A percentile compares a stretch with the other conserved stretches of the same genome.
Conservation (phyloP, 1,140 invertebrate genomes). For the Cydia pomonella region DNA sequence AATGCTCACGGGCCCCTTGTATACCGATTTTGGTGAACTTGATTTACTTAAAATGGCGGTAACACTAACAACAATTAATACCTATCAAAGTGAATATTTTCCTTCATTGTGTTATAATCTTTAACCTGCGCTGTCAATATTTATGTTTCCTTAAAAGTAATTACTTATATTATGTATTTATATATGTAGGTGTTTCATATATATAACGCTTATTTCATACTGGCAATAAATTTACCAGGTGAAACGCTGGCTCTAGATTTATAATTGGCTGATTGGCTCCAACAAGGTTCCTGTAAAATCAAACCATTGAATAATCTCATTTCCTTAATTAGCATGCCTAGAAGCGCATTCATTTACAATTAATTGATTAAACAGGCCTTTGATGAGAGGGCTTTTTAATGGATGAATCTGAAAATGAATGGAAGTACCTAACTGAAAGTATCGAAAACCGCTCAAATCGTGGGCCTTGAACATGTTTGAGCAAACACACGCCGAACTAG, state of each 20-base stretch:
- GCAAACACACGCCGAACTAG: neutral
- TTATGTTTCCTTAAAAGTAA: too few relatives aligned
- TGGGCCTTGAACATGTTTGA: neutral
- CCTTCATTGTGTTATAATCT: too few relatives aligned
- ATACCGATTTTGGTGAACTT: too few relatives aligned
- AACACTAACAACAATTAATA: too few relatives aligned
- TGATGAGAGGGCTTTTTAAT: constrained; percentile 2
- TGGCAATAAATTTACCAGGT: neutral
- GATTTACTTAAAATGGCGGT: too few relatives aligned
- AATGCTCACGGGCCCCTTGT: too few relatives aligned
- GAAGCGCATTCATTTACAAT: constrained; percentile 17
- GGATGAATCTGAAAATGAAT: neutral
- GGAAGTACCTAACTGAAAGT: neutral
- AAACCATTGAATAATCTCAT: constrained; percentile 21
- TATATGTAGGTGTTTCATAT: too few relatives aligned
- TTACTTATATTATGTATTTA: too few relatives aligned
- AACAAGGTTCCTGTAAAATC: constrained; percentile 12
- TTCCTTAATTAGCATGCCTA: constrained; percentile 23
- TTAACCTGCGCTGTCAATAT: too few relatives aligned
- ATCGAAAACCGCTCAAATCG: neutral
- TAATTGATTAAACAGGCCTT: constrained; percentile 28
- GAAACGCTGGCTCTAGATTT: neutral
- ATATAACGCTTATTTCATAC: too few relatives aligned
- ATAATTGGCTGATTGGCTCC: constrained; percentile 13
- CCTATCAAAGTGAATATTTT: too few relatives aligned